Conservation (phyloP, 2,113 vertebrate species). For the Himantopus leucocephalus region DNA sequence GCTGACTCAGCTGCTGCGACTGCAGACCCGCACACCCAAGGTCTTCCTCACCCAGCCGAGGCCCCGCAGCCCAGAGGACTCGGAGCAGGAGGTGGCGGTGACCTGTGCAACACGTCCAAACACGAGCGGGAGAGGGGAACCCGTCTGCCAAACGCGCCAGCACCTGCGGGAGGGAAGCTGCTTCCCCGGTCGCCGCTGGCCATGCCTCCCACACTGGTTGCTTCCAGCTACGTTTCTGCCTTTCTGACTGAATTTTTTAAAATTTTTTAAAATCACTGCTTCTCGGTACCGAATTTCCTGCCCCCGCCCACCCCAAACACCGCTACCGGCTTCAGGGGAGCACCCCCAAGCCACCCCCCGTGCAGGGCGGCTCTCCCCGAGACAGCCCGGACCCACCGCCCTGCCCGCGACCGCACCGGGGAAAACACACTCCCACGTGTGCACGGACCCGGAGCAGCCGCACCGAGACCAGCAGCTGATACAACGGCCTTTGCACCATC, state of each 20-base stretch:
- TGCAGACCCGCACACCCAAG: neutral
- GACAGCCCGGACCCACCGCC: neutral
- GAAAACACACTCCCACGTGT: neutral
- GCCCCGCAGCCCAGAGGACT: neutral
- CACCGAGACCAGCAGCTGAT: too few relatives aligned
- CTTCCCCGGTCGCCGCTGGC: neutral
- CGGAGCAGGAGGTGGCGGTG: neutral
- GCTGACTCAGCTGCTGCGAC: rapidly evolving
- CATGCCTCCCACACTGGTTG: rapidly evolving
- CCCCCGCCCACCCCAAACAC: neutral
- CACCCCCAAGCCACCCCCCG: neutral
- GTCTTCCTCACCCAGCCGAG: too few relatives aligned
- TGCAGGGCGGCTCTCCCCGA: too few relatives aligned
- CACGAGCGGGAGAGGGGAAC: rapidly evolving
- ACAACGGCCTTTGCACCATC: too few relatives aligned
- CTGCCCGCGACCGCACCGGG: rapidly evolving
- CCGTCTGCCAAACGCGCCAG: rapidly evolving
- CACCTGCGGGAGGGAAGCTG: neutral
- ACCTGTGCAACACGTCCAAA: neutral
- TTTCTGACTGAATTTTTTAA: neutral
- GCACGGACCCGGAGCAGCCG: neutral
- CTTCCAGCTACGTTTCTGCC: neutral
- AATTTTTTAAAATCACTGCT: neutral
- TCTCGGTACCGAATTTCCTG: neutral
- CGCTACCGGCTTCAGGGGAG: neutral